Percentiles rank a stretch among this genome's conserved stretches.
phyloP scores from a whole-genome alignment of 2,113 vertebrate species.

The Mobula hypostoma region DNA sequence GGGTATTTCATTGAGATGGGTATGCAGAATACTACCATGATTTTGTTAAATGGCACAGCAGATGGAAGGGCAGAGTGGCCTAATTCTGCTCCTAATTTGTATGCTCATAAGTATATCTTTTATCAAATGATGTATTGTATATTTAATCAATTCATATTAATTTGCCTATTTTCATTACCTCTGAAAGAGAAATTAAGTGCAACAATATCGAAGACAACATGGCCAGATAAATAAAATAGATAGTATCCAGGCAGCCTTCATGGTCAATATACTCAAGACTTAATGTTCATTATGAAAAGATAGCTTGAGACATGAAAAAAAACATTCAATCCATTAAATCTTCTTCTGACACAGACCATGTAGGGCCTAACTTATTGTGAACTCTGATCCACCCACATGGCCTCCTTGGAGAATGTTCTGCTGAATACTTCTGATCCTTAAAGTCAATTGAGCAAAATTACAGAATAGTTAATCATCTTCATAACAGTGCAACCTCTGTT shows the following conservation, averaged over 20 bases:
- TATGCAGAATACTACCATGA: too few relatives aligned
- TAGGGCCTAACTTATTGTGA: not conserved
- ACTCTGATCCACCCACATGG: not conserved
- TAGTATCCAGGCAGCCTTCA: not conserved
- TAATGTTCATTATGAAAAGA: not conserved
- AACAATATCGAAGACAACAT: not conserved
- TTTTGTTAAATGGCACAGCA: too few relatives aligned
- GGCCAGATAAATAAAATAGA: not conserved
- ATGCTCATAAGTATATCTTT: too few relatives aligned
- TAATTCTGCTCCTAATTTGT: too few relatives aligned
- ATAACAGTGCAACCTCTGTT: not conserved
- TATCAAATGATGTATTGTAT: too few relatives aligned
- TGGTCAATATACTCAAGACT: not conserved
- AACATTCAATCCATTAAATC: not conserved
- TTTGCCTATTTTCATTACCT: not conserved
- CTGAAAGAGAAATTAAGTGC: not conserved
- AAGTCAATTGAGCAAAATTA: slow-evolving; percentile 23
- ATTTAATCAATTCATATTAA: too few relatives aligned
- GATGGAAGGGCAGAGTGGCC: too few relatives aligned
- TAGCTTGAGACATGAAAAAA: not conserved
- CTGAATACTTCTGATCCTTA: not conserved
- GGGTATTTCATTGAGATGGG: too few relatives aligned
- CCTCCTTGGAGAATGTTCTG: not conserved
- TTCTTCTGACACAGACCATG: not conserved
- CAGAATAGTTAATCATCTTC: not conserved